Evolutionary conservation across 2,797 vertebrate genomes (phyloP).

Genomic region (Paedocypris micromegethes): DNA sequence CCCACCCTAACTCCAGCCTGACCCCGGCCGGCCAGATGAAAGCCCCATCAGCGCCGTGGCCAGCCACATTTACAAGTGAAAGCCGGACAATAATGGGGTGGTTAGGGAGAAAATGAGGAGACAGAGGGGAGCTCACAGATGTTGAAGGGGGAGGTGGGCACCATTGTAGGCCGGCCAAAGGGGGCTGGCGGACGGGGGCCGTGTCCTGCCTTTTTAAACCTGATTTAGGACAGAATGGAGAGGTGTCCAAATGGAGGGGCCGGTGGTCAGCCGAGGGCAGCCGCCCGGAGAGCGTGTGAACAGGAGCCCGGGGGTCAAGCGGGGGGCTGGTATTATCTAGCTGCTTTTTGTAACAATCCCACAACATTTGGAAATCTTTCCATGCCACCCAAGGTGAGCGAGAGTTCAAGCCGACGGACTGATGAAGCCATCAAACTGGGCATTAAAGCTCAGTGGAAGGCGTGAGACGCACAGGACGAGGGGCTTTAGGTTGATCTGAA

Average conservation of each 20-base stretch:
- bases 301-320: constrained; percentile 54
- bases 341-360: constrained; percentile 53
- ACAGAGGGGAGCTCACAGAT: constrained; percentile 74
- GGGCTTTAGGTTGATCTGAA: constrained; percentile 8
- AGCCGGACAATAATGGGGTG: constrained; percentile 71
- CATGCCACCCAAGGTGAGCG: constrained; percentile 57
- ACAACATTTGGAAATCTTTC: constrained; percentile 50
- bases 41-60: constrained; percentile 71
- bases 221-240: constrained; percentile 50
- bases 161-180: constrained; percentile 57
- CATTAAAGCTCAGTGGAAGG: constrained; percentile 47
- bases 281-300: constrained; percentile 64
- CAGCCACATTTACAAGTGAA: constrained; percentile 76
- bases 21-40: constrained; percentile 66
- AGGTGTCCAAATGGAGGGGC: constrained; percentile 44
- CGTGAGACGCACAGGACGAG: constrained; percentile 22
- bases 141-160: constrained; percentile 57
- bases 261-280: constrained; percentile 48
- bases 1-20: constrained; percentile 55
- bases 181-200: constrained; percentile 35
- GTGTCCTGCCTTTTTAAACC: constrained; percentile 56
- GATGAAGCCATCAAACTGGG: constrained; percentile 65
- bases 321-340: constrained; percentile 48
- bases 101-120: constrained; percentile 71
- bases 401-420: constrained; percentile 9